Evolutionary conservation across 1,140 invertebrate species (phyloP).

Genomic region (Pseudomyrmex dendroicus): DNA sequence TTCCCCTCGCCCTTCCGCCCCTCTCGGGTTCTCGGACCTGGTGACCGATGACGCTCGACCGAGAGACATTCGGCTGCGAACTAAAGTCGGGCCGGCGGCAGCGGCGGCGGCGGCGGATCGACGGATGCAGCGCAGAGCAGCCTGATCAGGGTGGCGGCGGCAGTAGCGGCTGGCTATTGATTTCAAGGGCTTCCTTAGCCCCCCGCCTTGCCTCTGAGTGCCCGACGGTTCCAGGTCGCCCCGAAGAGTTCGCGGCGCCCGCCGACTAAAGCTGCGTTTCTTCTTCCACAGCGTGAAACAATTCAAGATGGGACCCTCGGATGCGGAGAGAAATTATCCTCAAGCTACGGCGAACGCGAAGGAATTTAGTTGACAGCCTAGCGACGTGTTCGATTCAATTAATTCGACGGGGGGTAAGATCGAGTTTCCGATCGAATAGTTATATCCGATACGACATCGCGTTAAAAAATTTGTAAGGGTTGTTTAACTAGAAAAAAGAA

Average conservation of each 20-base stretch:
- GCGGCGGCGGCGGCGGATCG: slow-evolving; percentile 41
- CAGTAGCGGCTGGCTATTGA: slow-evolving; percentile 84
- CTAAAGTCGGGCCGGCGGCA: slow-evolving; percentile 57
- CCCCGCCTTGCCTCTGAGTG: slow-evolving; percentile 77
- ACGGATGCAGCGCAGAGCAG: slow-evolving; percentile 70
- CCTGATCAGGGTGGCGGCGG: slow-evolving; percentile 77
- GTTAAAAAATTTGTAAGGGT: no score
- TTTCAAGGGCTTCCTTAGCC: slow-evolving; percentile 85
- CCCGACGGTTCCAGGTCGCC: slow-evolving; percentile 79
- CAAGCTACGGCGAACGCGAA: no score
- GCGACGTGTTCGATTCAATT: background rate
- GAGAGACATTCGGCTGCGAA: slow-evolving; percentile 66
- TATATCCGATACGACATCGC: no score
- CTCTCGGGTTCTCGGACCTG: slow-evolving; percentile 6
- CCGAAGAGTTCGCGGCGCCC: slow-evolving; percentile 73
- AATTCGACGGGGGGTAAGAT: background rate
- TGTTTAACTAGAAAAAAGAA: no score
- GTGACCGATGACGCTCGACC: slow-evolving; percentile 47
- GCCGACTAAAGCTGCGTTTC: slow-evolving; percentile 66
- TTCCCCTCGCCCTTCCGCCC: background rate
- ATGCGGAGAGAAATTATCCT: background rate
- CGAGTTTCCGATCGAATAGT: background rate
- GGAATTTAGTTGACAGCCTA: background rate
- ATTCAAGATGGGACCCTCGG: no score
- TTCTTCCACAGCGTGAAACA: background rate